phyloP scores from a whole-genome alignment of 30 jellyfish, hydroid and myxozoan species.

The Turritopsis rubra region DNA sequence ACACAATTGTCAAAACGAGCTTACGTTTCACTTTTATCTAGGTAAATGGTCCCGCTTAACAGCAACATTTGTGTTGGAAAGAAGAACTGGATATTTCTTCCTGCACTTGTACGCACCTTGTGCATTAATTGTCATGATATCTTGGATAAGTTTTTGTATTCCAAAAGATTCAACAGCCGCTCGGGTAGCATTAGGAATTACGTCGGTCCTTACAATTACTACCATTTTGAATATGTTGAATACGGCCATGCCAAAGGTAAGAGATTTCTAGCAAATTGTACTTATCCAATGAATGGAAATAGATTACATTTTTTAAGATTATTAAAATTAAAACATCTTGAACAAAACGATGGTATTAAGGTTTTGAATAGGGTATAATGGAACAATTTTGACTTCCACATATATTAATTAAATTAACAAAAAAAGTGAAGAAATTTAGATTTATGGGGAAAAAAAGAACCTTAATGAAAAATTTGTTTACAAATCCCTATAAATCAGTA shows the following conservation, averaged over 20 bases:
- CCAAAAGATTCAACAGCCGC: conserved; percentile 96
- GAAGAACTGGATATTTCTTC: conserved; percentile 79
- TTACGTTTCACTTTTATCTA: conserved; percentile 3
- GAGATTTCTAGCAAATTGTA: background rate
- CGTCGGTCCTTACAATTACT: conserved; percentile 77
- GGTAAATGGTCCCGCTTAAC: conserved; percentile 81
- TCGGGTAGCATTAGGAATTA: conserved; percentile 84
- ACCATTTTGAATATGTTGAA: conserved; percentile 76
- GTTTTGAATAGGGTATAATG: too few species aligned
- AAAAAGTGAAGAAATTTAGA: too few species aligned
- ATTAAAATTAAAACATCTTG: too few species aligned
- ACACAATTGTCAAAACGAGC: background rate
- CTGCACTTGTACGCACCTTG: conserved; percentile 81
- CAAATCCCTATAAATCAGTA: too few species aligned
- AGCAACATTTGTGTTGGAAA: conserved; percentile 59
- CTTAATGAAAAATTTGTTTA: too few species aligned
- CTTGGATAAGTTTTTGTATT: conserved; percentile 85
- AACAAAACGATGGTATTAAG: too few species aligned
- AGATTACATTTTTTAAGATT: too few species aligned
- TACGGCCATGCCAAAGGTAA: conserved; percentile 88
- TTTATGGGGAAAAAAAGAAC: too few species aligned
- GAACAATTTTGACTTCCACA: too few species aligned
- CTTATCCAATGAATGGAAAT: too few species aligned
- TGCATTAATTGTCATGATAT: conserved; percentile 79
- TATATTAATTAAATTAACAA: too few species aligned